Evolutionary conservation across 2,797 vertebrate species (phyloP).

Genomic region (Luscinia luscinia): DNA sequence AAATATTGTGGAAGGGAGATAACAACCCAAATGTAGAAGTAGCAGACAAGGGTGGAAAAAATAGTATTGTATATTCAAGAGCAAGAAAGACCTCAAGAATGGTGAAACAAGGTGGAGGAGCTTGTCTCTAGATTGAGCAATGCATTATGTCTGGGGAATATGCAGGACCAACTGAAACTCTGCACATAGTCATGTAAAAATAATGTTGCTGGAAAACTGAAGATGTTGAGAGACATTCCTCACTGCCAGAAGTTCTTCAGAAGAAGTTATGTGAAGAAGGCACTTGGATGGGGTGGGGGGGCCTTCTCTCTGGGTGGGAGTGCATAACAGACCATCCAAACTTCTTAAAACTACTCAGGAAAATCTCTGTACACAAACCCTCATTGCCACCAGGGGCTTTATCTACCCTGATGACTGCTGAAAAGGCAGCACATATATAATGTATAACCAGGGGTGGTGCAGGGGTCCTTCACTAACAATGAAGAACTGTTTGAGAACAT

Average conservation of each 20-base stretch:
- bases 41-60: background rate
- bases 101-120: background rate
- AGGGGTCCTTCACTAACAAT: background rate
- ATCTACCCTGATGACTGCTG: background rate
- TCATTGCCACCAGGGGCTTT: background rate
- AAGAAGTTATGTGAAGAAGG: background rate
- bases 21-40: background rate
- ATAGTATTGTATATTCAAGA: background rate
- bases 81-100: background rate
- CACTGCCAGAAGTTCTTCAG: background rate
- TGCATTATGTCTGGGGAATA: background rate
- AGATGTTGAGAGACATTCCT: background rate
- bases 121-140: background rate
- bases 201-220: background rate
- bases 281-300: background rate
- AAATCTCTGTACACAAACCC: background rate
- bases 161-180: background rate
- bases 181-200: background rate
- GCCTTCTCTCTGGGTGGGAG: no score
- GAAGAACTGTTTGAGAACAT: background rate
- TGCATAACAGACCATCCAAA: background rate
- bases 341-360: background rate
- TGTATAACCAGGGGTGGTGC: background rate
- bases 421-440: background rate
- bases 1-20: background rate